Evolutionary conservation across 2,888 invertebrate species (phyloP).

Genomic region (Silvanus unidentatus): DNA sequence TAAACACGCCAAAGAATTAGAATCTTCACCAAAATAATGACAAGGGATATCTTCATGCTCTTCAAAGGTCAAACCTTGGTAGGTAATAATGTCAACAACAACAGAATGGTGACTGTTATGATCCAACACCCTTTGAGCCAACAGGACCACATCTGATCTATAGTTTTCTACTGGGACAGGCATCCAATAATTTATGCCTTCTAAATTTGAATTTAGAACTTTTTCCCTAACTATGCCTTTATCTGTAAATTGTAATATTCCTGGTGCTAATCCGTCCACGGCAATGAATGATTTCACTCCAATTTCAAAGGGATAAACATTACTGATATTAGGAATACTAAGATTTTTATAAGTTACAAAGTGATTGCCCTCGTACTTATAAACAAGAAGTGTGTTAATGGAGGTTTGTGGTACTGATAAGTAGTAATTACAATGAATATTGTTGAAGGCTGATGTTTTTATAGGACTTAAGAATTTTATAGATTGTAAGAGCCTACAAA

Average conservation of each 20-base stretch:
- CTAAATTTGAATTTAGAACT: conserved; percentile 31
- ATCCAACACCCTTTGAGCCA: conserved; percentile 40
- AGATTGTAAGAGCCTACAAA: conserved; percentile 23
- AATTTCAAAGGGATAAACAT: conserved; percentile 38
- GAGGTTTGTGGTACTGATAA: conserved; percentile 36
- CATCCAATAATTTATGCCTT: conserved; percentile 37
- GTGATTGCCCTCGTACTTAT: conserved; percentile 26
- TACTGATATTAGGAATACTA: conserved; percentile 26
- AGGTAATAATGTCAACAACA: conserved; percentile 36
- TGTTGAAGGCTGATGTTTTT: conserved; percentile 30
- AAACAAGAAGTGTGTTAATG: conserved; percentile 28
- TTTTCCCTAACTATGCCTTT: conserved; percentile 25
- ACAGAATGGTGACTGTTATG: conserved; percentile 32
- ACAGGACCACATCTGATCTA: conserved; percentile 45
- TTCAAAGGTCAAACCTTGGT: conserved; percentile 38
- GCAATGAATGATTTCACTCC: conserved; percentile 41
- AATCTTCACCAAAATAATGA: conserved; percentile 32
- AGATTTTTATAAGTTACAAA: conserved; percentile 32
- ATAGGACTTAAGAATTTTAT: conserved; percentile 28
- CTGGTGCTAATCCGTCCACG: conserved; percentile 36
- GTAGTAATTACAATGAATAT: conserved; percentile 26
- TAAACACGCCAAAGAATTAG: conserved; percentile 35
- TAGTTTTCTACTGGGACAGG: conserved; percentile 43
- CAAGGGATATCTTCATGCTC: conserved; percentile 42
- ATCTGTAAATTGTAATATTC: conserved; percentile 36